These are phyloP conservation scores for Manis pentadactyla DNA, from an alignment of 2,797 vertebrate genomes.

Conservation along the genomic window DNA sequence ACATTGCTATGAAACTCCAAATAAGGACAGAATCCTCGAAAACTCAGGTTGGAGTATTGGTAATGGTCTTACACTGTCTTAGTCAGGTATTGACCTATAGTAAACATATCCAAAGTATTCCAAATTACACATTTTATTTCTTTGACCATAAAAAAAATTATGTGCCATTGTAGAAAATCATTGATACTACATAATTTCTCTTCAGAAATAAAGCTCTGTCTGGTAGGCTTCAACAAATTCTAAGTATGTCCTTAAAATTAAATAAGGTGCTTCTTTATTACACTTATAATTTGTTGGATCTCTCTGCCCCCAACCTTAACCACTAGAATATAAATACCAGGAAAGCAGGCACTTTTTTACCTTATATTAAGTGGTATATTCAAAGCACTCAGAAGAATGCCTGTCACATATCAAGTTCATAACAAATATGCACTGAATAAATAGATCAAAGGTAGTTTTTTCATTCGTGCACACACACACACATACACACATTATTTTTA, in stretches of 20 bases:
- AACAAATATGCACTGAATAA: neutral
- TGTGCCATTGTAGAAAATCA: neutral
- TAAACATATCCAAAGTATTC: no score
- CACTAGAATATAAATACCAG: neutral
- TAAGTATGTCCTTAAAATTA: neutral
- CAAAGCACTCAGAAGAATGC: neutral
- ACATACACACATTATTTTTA: neutral
- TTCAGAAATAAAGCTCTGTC: neutral
- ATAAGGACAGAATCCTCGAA: slow-evolving; percentile 37
- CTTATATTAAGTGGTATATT: neutral
- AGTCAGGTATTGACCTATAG: neutral
- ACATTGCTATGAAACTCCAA: slow-evolving; percentile 44
- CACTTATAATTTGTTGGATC: neutral
- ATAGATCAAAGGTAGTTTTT: neutral
- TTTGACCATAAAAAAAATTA: slow-evolving; percentile 79
- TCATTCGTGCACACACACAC: neutral
- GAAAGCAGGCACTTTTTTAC: neutral
- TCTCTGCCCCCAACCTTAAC: neutral
- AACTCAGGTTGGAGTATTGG: slow-evolving; percentile 44
- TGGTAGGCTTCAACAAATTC: neutral
- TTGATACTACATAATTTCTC: neutral
- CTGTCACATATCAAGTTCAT: neutral
- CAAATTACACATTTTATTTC: slow-evolving; percentile 72
- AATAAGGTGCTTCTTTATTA: neutral
- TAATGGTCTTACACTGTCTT: slow-evolving; percentile 66